phyloP scores from a whole-genome alignment of 2,797 vertebrate genomes.

The Moxostoma hubbsi region DNA sequence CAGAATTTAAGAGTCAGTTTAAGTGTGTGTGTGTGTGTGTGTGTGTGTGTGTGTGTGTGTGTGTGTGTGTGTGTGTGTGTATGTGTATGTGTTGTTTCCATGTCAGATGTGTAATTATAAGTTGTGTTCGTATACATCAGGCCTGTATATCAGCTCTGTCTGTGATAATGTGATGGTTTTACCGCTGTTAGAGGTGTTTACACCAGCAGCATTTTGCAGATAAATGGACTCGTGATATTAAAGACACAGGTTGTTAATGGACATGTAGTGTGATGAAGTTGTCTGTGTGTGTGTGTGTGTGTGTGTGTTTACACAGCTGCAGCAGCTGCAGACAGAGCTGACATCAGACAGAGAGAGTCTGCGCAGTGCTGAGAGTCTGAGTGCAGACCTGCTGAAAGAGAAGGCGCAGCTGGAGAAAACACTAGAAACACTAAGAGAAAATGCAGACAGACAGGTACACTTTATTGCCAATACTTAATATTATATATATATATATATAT shows the following conservation, averaged over 20 bases:
- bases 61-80: background rate
- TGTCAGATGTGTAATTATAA: background rate
- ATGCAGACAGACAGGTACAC: conserved; percentile 93
- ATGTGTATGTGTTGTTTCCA: no score
- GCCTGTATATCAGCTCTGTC: background rate
- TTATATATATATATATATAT: no score
- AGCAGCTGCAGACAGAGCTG: conserved; percentile 86
- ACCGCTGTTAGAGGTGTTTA: background rate
- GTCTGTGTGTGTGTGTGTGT: conserved; percentile 35
- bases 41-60: no score
- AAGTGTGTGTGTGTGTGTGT: conserved; percentile 23
- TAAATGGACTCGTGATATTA: background rate
- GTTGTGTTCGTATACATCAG: background rate
- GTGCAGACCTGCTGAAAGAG: conserved; percentile 94
- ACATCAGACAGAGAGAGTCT: conserved; percentile 86
- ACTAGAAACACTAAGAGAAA: conserved; percentile 90
- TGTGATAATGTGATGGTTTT: background rate
- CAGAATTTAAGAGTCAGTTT: conserved; percentile 3
- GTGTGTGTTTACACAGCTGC: conserved; percentile 77
- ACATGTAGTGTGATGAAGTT: background rate
- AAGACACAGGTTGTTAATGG: background rate
- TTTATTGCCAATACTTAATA: no score
- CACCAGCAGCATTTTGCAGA: background rate
- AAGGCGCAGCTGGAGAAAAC: conserved; percentile 94
- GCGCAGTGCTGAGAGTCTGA: conserved; percentile 87